Conservation (phyloP, 2,888 invertebrate species). For the Cinara cedri region DNA sequence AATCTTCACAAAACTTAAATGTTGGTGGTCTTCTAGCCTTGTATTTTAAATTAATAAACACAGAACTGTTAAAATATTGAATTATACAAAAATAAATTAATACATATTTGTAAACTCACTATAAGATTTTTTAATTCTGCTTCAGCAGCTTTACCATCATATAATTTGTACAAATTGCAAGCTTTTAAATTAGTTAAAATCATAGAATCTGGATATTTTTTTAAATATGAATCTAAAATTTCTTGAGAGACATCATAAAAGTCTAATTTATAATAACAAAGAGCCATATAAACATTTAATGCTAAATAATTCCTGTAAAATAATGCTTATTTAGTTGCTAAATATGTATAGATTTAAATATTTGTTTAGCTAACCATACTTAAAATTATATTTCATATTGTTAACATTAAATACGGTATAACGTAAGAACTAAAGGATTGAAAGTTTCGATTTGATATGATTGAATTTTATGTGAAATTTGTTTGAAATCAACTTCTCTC, state of each 20-base stretch:
- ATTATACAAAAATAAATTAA: background rate
- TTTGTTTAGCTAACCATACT: no score
- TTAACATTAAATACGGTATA: no score
- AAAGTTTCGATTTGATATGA: no score
- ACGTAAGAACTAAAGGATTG: no score
- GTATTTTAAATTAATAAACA: constrained; percentile 10
- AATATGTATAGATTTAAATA: no score
- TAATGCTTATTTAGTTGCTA: background rate
- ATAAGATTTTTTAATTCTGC: constrained; percentile 82
- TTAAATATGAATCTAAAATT: constrained; percentile 90
- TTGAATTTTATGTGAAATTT: no score
- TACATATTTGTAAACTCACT: no score
- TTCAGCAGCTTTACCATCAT: constrained; percentile 94
- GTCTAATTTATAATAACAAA: constrained; percentile 98
- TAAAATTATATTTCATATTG: no score
- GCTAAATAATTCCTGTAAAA: constrained; percentile 83
- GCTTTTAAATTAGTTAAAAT: constrained; percentile 93
- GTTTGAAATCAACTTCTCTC: no score
- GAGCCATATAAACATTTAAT: constrained; percentile 93
- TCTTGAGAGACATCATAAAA: constrained; percentile 98
- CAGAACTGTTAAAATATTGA: background rate
- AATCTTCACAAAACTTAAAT: constrained; percentile 72
- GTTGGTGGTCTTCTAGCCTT: constrained; percentile 59
- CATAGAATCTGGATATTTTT: constrained; percentile 89
- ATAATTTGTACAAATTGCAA: constrained; percentile 82